Conservation (phyloP, 2,797 vertebrate species). For the Catostomus latipinnis region DNA sequence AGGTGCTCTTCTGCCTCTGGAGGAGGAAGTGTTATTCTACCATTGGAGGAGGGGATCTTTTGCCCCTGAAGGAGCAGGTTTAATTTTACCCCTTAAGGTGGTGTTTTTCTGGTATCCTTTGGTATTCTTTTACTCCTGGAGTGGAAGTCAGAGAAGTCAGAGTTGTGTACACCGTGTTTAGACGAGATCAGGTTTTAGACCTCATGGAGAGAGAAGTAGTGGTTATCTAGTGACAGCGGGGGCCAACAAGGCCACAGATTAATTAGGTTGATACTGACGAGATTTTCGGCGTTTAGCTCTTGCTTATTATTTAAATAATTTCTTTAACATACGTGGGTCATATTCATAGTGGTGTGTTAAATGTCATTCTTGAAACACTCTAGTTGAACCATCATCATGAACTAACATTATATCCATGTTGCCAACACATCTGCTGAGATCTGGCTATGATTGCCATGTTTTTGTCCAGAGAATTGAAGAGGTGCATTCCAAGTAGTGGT, state of each 20-base stretch:
- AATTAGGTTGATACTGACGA: conserved; percentile 1
- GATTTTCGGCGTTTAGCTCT: not conserved
- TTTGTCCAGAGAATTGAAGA: conserved; percentile 34
- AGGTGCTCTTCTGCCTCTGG: conserved; percentile 1
- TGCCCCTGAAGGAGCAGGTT: not conserved
- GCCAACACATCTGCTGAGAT: conserved; percentile 31
- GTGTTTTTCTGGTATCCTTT: too few relatives aligned
- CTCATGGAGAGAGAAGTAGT: too few relatives aligned
- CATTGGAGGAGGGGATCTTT: not conserved
- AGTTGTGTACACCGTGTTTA: not conserved
- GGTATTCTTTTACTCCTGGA: too few relatives aligned
- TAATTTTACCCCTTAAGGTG: too few relatives aligned
- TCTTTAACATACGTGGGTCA: conserved; percentile 8
- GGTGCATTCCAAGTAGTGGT: not conserved
- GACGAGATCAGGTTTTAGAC: too few relatives aligned
- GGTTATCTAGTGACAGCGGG: too few relatives aligned
- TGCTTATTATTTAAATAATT: not conserved
- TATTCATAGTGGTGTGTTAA: conserved; percentile 2
- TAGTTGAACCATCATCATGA: not conserved
- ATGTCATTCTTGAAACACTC: conserved; percentile 33
- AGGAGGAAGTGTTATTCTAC: not conserved
- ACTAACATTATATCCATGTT: conserved; percentile 19
- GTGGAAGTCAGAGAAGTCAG: not conserved
- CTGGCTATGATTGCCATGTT: conserved; percentile 13
- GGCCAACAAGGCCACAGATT: not conserved